Evolutionary conservation across 2,113 vertebrate genomes (phyloP), one percentile per base, ranked within the genome.

Genomic region (Carassius gibelio): DNA sequence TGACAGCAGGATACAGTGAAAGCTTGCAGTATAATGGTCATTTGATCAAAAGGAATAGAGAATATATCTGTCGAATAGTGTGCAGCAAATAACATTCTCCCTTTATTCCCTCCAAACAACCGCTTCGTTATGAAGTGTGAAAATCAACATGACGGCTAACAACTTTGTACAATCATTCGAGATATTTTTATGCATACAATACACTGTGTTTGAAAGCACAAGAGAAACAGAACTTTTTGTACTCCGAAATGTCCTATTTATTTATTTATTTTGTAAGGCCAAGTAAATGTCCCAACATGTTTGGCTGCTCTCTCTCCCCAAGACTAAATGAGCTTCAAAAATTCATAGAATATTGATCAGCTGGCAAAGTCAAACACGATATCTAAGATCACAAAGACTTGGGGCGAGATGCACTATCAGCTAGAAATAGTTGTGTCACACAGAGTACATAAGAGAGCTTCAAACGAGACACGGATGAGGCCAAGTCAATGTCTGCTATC

Each of bases 331-430:
- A 85, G 84, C 90, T 92, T 91, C 90, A 91, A 93, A 89, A 94
- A 95, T 94, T 93, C 93, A 95, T 94, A 92, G 93, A 93, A 87
- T 94, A 95, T 94, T 84, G 94, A 95, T 94, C 90, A 86, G 84
- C 72, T 34, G 89, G 89, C 88, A 90, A 92, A 91, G 90, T 91
- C 90, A 92, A 94, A 93, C 85, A 91, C 78, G 86, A 89, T 86
- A 87, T 92, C 89, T 89, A 89, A 90, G 86, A 88, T 88, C 85
- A 89, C 91, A 93, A 92, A 90, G 90, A 92, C 88, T 86, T 83
- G 85, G 48, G 86, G 83, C 71, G 69, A 86, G 81, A 84, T 88
- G 86, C 81, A 87, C 79, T 85, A 84, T 87, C 88, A 87, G 86
- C 86, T 84, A 83, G 85, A 87, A 89, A 75, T 83, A 86, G 62